A percentile compares a stretch with the other conserved stretches of the same genome.
These are phyloP conservation scores for Phaenicophaeus curvirostris DNA, from an alignment of 2,797 vertebrate species.

Conservation along the genomic window DNA sequence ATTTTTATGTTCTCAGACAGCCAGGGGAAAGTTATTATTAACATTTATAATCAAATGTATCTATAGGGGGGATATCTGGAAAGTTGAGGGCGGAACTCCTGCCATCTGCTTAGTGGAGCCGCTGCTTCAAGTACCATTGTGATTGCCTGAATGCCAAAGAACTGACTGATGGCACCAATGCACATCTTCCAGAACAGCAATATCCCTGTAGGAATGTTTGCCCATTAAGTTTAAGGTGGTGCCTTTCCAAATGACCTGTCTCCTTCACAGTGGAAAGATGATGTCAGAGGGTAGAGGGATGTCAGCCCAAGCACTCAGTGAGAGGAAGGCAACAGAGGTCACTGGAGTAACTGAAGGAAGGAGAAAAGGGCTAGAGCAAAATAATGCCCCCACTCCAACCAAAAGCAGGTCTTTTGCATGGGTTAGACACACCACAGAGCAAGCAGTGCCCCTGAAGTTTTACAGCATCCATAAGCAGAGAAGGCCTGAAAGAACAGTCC, in stretches of 20 bases:
- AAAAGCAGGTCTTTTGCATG: neutral
- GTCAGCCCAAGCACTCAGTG: neutral
- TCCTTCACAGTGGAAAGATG: neutral
- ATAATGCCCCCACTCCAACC: fast-evolving
- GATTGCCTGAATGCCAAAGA: neutral
- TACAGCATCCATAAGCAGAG: neutral
- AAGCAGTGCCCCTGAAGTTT: neutral
- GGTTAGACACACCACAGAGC: neutral
- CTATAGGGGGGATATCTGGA: neutral
- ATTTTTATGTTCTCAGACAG: neutral
- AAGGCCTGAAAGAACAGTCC: neutral
- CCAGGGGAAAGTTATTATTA: neutral
- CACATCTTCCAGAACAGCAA: neutral
- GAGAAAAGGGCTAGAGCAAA: neutral
- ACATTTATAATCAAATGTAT: neutral
- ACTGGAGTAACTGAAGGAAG: neutral
- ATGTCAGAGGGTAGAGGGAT: neutral
- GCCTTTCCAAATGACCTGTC: neutral
- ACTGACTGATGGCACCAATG: neutral
- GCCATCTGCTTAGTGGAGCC: neutral
- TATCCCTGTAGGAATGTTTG: neutral
- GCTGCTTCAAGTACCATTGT: neutral
- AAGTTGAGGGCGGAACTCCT: neutral
- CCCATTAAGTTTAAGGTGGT: neutral
- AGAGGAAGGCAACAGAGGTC: neutral